Evolutionary conservation across 2,113 vertebrate species (phyloP).

Genomic region (Orthonyx spaldingii): DNA sequence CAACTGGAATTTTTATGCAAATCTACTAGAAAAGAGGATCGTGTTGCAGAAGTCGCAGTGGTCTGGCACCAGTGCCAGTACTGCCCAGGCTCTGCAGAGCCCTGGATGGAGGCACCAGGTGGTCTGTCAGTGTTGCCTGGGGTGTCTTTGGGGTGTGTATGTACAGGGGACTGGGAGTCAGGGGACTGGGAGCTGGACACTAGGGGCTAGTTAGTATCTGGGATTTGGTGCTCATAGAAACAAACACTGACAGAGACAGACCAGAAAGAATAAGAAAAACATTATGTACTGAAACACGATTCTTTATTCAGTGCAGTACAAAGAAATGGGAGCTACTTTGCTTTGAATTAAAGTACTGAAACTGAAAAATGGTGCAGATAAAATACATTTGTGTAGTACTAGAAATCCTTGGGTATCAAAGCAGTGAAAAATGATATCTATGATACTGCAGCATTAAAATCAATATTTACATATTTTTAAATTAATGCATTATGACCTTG

Average conservation of each 20-base stretch:
- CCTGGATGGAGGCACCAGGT: background rate
- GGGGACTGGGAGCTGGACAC: background rate
- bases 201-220: background rate
- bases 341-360: constrained; percentile 10
- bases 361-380: constrained; percentile 15
- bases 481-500: background rate
- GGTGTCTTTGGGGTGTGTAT: background rate
- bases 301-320: constrained; percentile 65
- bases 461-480: constrained; percentile 38
- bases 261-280: background rate
- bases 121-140: background rate
- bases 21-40: background rate
- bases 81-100: background rate
- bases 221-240: background rate
- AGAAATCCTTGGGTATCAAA: constrained; percentile 50
- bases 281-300: constrained; percentile 40
- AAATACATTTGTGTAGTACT: constrained; percentile 11
- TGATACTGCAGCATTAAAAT: constrained; percentile 30
- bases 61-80: background rate
- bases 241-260: background rate
- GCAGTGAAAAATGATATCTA: constrained; percentile 1
- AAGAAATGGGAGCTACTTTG: constrained; percentile 48
- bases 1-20: background rate
- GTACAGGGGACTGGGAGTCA: background rate
- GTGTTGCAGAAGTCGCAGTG: background rate